phyloP scores from a whole-genome alignment of 1,140 invertebrate genomes.

The Gryllus bimaculatus region DNA sequence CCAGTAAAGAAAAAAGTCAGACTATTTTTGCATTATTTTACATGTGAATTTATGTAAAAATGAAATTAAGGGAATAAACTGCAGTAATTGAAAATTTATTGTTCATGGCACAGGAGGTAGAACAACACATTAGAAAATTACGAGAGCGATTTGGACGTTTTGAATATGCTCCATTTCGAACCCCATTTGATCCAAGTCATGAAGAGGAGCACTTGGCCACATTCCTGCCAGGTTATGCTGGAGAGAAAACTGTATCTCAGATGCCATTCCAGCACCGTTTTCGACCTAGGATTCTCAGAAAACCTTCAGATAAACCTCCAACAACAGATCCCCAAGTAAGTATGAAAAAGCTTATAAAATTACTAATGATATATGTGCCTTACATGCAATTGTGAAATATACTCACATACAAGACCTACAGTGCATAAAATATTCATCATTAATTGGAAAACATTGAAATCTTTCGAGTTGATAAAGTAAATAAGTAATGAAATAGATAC shows the following conservation, averaged over 20 bases:
- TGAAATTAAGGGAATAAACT: too few relatives aligned
- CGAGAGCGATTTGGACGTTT: conserved; percentile 66
- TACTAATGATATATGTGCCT: not conserved
- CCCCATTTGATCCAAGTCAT: conserved; percentile 55
- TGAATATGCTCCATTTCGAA: conserved; percentile 62
- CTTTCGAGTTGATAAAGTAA: too few relatives aligned
- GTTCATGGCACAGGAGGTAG: conserved; percentile 46
- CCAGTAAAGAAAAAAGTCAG: too few relatives aligned
- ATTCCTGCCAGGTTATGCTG: conserved; percentile 51
- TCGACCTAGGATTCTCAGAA: not conserved
- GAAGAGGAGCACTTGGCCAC: conserved; percentile 55
- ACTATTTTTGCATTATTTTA: too few relatives aligned
- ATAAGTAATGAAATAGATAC: too few relatives aligned
- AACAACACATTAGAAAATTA: conserved; percentile 62
- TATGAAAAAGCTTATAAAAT: not conserved
- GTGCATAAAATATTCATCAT: too few relatives aligned
- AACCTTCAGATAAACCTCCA: not conserved
- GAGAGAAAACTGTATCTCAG: not conserved
- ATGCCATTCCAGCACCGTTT: not conserved
- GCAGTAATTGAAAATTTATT: too few relatives aligned
- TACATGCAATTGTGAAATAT: too few relatives aligned
- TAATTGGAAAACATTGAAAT: too few relatives aligned
- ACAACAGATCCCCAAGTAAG: not conserved
- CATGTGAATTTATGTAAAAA: too few relatives aligned
- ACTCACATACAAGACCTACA: too few relatives aligned